Evolutionary conservation across 1,140 invertebrate genomes (phyloP), one percentile per base, ranked within the genome.

Genomic region (Hylyphantes graminicola): DNA sequence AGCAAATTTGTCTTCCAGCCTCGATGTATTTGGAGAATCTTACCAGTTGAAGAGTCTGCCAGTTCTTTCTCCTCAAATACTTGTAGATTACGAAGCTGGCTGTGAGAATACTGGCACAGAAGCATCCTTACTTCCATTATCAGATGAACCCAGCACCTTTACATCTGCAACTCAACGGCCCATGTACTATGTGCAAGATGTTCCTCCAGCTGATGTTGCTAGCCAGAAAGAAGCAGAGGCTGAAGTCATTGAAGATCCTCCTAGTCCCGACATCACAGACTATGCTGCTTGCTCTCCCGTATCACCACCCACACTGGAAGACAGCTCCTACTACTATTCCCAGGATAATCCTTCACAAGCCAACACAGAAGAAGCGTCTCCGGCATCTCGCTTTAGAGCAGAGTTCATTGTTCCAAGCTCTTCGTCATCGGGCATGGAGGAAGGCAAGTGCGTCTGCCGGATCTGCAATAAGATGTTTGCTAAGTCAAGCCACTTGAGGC

Each of bases 401-500:
- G 82, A 85, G 53, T 85, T 85, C 50, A 85, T 85, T 13, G 74
- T 76, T 12, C 82, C 82, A 13, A 53, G 63, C 11, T 83, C 80
- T 19, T 82, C 79, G n/a, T 85, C 82, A 15, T 48, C 51, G 7
- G 72, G 55, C 53, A 85, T 85, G 74, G 73, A 85, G 63, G 95
- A 96, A 89, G 94, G 94, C 0, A 93, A 94, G 59, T 94, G 94
- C 87, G 92, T 95, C 35, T 99, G 97, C 89, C 92, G 92, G 68
- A 94, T 98, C 86, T 99, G 97, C 90, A 93, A 94, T 80, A 98
- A 97, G 90, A 93, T 93, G 81, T 98, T 98, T 90, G 94, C 93
- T 74, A 96, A 96, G 90, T 94, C 95, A 68, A 95, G 95, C 87
- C 96, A 98, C 89, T 90, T 98, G 85, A 92, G 93, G 77, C 91